A percentile compares a stretch with the other conserved stretches of the same genome.
phyloP scores from a whole-genome alignment of 1,140 invertebrate species.

The Pogonognathellus flavescens region DNA sequence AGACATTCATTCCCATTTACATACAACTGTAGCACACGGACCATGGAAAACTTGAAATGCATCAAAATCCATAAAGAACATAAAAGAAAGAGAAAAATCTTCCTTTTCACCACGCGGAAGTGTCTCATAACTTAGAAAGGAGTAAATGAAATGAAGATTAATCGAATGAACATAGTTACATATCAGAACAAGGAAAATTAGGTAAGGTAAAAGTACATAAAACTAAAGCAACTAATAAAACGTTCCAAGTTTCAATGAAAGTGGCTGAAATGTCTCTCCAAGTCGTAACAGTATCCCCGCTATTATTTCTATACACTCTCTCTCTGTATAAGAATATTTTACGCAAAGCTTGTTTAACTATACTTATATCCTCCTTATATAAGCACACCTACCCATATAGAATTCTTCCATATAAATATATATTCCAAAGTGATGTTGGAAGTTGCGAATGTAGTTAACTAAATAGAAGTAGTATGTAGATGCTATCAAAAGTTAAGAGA shows the following conservation, averaged over 20 bases:
- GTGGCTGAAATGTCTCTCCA: neutral
- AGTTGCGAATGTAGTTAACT: neutral
- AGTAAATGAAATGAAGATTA: slow-evolving; percentile 49
- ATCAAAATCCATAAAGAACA: neutral
- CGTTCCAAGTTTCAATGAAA: slow-evolving; percentile 48
- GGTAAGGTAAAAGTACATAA: slow-evolving; percentile 28
- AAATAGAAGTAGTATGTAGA: neutral
- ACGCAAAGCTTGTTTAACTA: no score
- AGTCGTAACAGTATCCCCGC: neutral
- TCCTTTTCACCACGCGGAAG: neutral
- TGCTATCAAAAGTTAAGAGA: slow-evolving; percentile 31
- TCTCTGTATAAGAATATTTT: no score
- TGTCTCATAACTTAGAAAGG: slow-evolving; percentile 36
- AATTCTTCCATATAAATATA: no score
- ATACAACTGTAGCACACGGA: no score
- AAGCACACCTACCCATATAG: no score
- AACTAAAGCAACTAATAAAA: slow-evolving; percentile 45
- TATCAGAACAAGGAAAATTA: slow-evolving; percentile 39
- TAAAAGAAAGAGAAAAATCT: slow-evolving; percentile 10
- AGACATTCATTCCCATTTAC: no score
- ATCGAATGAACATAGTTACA: slow-evolving; percentile 44
- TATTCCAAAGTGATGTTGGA: no score
- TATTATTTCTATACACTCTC: no score
- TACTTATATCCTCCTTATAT: no score
- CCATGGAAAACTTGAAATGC: neutral